These are phyloP conservation scores for Anas platyrhynchos DNA, from an alignment of 2,113 vertebrate genomes.

Conservation along the genomic window DNA sequence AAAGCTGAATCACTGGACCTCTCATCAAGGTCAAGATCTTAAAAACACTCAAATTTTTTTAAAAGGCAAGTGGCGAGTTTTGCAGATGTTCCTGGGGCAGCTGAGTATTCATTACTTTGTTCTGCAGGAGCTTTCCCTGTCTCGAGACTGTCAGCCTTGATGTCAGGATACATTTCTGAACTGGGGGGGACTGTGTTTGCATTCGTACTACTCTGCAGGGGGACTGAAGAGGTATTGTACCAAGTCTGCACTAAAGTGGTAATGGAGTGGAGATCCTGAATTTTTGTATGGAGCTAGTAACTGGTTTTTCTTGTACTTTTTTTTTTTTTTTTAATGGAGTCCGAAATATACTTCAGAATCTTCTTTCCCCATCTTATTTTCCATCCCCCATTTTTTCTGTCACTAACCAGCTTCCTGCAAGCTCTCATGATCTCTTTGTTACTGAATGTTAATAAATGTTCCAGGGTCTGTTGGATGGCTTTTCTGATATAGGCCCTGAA, in stretches of 20 bases:
- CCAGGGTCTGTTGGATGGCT: neutral
- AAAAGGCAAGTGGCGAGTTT: neutral
- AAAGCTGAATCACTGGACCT: constrained; percentile 2
- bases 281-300: neutral
- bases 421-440: neutral
- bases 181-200: neutral
- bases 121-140: neutral
- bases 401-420: neutral
- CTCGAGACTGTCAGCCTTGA: neutral
- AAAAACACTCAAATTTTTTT: neutral
- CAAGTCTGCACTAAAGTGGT: neutral
- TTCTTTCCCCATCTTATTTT: neutral
- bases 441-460: neutral
- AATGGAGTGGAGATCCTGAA: neutral
- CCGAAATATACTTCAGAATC: neutral
- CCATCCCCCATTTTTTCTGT: neutral
- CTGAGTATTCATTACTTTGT: neutral
- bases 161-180: neutral
- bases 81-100: neutral
- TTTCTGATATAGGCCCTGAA: neutral
- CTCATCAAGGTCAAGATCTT: neutral
- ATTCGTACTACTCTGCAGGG: neutral
- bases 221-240: neutral
- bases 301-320: neutral
- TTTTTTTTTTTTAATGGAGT: neutral